Base-by-base conservation (phyloP, 2,797 vertebrate species). In the Petrocephalus schoutedeni region DNA sequence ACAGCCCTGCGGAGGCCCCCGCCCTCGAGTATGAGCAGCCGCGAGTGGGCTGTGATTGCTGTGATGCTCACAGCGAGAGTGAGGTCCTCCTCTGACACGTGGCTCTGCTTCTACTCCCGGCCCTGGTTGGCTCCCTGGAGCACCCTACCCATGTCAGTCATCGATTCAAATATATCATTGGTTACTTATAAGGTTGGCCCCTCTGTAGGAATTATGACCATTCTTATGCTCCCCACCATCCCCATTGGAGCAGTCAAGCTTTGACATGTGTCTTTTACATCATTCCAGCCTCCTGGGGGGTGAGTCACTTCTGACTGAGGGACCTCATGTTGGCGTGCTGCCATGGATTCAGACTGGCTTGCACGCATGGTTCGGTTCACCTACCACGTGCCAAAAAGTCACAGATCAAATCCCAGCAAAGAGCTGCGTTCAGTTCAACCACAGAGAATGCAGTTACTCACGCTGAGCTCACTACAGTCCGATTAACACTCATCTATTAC, bases 31-130 rank as follows among this genome's bases (percentile, higher is more conserved):
- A n/a, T 49, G 71, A 89, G 88, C 57, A 53, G 32, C 82, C 45
- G 74, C 86, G 91, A 93, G 93, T 93, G 89, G 94, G 94, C 89
- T 88, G 89, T 67, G 51, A 89, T 89, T 41, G 89, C 90, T 93
- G 88, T 91, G 92, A 93, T 94, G 92, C 91, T 92, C 91, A 92
- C 91, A 88, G 86, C 89, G 67, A 90, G 91, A 54, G 86, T 91
- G 90, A 91, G 90, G 88, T 59, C 90, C 92, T 93, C 90, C 28
- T 93, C 92, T 89, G 93, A 54, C 80, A 53, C 4, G 49, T 16
- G 45, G 19, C 49, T 54, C 19, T 12, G 19, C 74, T 49, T 80
- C 74, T 80, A 19, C 74, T n/a, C 19, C 16, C 28, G 28, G 28
- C 28, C 28, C 28, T 71, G 64, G 36, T 71, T 71, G 64, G 64